A percentile compares a stretch with the other conserved stretches of the same genome.
Conservation (phyloP, 1,140 invertebrate species). For the Eumaeus atala region DNA sequence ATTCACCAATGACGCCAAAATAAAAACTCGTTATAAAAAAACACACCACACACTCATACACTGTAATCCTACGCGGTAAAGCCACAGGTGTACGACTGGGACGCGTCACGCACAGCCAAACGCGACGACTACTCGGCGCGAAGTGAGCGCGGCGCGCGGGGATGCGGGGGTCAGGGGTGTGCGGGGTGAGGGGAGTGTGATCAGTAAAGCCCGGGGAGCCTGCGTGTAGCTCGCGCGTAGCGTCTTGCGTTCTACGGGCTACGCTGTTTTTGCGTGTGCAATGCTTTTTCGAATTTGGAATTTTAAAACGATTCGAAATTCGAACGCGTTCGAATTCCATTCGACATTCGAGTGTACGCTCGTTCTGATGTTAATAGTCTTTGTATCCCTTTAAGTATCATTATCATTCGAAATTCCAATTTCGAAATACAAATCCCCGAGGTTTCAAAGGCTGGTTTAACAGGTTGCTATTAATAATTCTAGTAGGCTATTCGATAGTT, state of each 20-base stretch:
- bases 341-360: no score
- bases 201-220: constrained; percentile 42
- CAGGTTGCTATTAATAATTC: no score
- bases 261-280: constrained; percentile 20
- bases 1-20: constrained; percentile 16
- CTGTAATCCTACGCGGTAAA: constrained; percentile 41
- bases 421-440: no score
- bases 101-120: constrained; percentile 26
- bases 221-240: constrained; percentile 36
- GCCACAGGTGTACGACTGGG: constrained; percentile 39
- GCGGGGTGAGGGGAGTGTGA: constrained; percentile 28
- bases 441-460: no score
- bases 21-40: constrained; percentile 27
- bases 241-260: constrained; percentile 27
- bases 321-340: no score
- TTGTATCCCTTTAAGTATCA: no score
- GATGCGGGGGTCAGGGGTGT: constrained; percentile 21
- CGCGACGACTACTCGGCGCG: constrained; percentile 30
- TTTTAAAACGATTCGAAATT: constrained; percentile 1
- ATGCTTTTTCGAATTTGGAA: constrained; percentile 19
- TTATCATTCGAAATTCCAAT: no score
- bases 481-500: no score
- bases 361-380: no score
- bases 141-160: constrained; percentile 28
- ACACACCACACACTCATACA: constrained; percentile 32